Percentiles rank a stretch among this genome's conserved stretches.
Conservation (phyloP, 1,140 invertebrate species). For the Orchestia grillus region DNA sequence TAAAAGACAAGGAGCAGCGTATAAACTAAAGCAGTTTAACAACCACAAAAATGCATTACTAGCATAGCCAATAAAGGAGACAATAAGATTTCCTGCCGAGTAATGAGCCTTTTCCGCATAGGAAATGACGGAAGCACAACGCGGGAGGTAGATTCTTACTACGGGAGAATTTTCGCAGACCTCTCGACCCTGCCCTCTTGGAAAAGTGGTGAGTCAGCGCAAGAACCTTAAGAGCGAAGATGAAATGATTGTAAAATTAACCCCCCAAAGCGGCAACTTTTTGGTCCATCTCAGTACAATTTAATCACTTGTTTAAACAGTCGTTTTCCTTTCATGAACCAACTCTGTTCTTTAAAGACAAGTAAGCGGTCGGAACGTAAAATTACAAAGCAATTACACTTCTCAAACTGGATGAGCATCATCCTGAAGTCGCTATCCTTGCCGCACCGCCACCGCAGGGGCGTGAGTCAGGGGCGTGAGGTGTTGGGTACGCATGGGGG, state of each 20-base stretch:
- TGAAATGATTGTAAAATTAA: neutral
- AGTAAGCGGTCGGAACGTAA: neutral
- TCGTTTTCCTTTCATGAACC: neutral
- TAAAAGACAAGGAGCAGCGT: neutral
- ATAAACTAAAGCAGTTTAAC: neutral
- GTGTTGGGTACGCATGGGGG: neutral
- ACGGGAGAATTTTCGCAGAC: neutral
- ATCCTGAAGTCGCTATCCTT: neutral
- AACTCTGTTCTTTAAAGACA: too few relatives aligned
- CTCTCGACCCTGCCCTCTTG: neutral
- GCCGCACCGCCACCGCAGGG: too few relatives aligned
- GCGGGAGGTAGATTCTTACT: neutral
- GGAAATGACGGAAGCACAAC: neutral
- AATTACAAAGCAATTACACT: neutral
- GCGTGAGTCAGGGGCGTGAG: too few relatives aligned
- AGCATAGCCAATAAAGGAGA: neutral
- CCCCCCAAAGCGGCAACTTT: neutral
- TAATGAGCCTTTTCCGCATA: neutral
- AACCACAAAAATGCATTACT: neutral
- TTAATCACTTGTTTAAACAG: neutral
- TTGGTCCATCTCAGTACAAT: neutral
- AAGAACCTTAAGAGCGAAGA: neutral
- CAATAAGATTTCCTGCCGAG: neutral
- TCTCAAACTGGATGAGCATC: neutral
- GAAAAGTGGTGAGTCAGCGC: neutral